phyloP scores from a whole-genome alignment of 2,888 invertebrate species.

The Drosophila pegasa region DNA sequence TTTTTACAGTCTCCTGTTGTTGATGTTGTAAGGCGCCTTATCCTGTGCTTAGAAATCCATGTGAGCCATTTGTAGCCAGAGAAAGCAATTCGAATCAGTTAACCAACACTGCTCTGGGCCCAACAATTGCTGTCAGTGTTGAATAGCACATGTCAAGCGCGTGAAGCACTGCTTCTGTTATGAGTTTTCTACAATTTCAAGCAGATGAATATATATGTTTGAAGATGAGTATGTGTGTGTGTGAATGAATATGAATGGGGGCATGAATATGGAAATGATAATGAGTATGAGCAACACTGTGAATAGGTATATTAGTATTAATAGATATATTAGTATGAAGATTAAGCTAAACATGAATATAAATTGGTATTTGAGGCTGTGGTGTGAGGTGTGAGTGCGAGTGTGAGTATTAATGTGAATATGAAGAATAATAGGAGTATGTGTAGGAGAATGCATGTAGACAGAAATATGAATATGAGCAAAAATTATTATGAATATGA shows the following conservation, averaged over 20 bases:
- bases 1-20: not conserved
- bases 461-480: not conserved
- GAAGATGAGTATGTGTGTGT: too few relatives aligned
- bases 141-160: slow-evolving; percentile 1
- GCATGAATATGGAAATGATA: not conserved
- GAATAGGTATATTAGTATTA: not conserved
- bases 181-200: slow-evolving; percentile 3
- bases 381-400: too few relatives aligned
- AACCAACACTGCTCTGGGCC: slow-evolving; percentile 8
- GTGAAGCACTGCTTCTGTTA: not conserved
- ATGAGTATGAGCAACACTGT: not conserved
- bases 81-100: slow-evolving; percentile 5
- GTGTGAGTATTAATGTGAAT: too few relatives aligned
- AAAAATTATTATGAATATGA: too few relatives aligned
- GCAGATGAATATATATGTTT: not conserved
- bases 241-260: not conserved
- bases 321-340: not conserved
- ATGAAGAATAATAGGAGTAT: too few relatives aligned
- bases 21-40: not conserved
- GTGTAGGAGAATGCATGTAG: not conserved
- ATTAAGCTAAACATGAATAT: too few relatives aligned
- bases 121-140: slow-evolving; percentile 9
- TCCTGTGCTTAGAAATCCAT: slow-evolving; percentile 2
- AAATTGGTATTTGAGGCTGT: too few relatives aligned
- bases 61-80: slow-evolving; percentile 1